Conservation (phyloP, 2,888 invertebrate species). For the Drosophila lacicola region DNA sequence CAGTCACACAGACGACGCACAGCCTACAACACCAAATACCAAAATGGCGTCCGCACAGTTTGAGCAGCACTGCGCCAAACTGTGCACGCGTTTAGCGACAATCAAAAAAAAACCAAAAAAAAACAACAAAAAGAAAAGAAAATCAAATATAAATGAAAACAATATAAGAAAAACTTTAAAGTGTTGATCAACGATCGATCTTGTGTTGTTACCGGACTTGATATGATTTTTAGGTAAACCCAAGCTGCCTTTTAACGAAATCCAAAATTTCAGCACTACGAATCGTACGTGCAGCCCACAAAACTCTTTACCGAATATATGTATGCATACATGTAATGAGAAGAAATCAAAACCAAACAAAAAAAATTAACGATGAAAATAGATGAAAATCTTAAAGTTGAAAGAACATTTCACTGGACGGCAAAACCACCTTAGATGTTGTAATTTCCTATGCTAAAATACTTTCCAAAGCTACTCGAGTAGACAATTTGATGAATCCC, state of each 20-base stretch:
- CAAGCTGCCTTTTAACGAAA: constrained; percentile 76
- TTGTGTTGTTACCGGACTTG: constrained; percentile 35
- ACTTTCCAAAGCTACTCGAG: constrained; percentile 38
- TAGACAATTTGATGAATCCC: constrained; percentile 40
- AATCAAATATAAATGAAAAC: neutral
- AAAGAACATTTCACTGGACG: constrained; percentile 83
- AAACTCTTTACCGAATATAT: constrained; percentile 35
- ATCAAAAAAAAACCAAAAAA: constrained; percentile 51
- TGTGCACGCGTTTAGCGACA: constrained; percentile 50
- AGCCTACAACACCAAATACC: constrained; percentile 74
- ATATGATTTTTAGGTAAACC: constrained; percentile 54
- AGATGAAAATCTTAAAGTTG: constrained; percentile 46
- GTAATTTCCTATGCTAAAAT: constrained; percentile 73
- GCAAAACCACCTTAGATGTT: constrained; percentile 85
- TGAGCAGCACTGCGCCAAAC: constrained; percentile 37
- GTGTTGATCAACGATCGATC: constrained; percentile 19
- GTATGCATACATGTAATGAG: constrained; percentile 56
- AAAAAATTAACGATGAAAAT: constrained; percentile 21
- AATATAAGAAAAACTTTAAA: constrained; percentile 10
- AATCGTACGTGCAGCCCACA: constrained; percentile 1
- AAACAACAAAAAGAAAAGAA: constrained; percentile 15
- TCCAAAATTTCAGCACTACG: constrained; percentile 65
- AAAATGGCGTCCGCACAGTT: constrained; percentile 42
- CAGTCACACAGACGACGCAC: constrained; percentile 54
- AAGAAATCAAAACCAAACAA: constrained; percentile 42